A percentile compares a stretch with the other conserved stretches of the same genome.
phyloP scores from a whole-genome alignment of 2,888 invertebrate species.

The Tipula confusa region DNA sequence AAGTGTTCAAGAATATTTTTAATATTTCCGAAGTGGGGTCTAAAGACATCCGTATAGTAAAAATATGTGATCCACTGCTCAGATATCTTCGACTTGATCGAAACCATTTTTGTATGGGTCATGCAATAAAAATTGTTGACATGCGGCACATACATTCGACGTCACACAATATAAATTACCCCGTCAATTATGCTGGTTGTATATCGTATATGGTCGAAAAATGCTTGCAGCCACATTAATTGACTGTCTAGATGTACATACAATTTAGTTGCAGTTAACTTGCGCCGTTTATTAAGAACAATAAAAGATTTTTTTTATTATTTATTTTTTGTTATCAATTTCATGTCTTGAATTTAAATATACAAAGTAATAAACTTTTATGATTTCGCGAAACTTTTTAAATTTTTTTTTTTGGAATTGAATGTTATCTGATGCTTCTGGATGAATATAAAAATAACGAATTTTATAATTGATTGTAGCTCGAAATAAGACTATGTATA shows the following conservation, averaged over 20 bases:
- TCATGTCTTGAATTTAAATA: constrained; percentile 17
- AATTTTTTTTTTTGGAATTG: not conserved
- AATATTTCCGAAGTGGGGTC: too few relatives aligned
- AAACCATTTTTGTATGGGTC: too few relatives aligned
- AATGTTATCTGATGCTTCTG: constrained; percentile 25
- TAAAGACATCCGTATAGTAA: too few relatives aligned
- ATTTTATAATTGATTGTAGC: not conserved
- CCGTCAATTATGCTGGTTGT: not conserved
- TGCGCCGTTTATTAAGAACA: constrained; percentile 9
- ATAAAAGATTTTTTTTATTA: not conserved
- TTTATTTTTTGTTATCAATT: not conserved
- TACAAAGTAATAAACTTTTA: constrained; percentile 9
- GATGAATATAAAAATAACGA: not conserved
- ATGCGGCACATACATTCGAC: not conserved
- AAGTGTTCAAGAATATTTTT: too few relatives aligned
- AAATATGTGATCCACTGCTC: too few relatives aligned
- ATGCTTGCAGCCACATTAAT: not conserved
- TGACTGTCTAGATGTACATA: not conserved
- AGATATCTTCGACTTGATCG: too few relatives aligned
- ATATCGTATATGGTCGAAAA: not conserved
- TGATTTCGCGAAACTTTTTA: constrained; percentile 7
- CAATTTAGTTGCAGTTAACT: constrained; percentile 5
- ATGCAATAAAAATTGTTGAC: not conserved
- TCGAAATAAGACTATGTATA: constrained; percentile 5
- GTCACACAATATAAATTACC: not conserved